Evolutionary conservation across 2,113 vertebrate species (phyloP), one percentile per base, ranked within the genome.

Genomic region (Tachycineta bicolor): DNA sequence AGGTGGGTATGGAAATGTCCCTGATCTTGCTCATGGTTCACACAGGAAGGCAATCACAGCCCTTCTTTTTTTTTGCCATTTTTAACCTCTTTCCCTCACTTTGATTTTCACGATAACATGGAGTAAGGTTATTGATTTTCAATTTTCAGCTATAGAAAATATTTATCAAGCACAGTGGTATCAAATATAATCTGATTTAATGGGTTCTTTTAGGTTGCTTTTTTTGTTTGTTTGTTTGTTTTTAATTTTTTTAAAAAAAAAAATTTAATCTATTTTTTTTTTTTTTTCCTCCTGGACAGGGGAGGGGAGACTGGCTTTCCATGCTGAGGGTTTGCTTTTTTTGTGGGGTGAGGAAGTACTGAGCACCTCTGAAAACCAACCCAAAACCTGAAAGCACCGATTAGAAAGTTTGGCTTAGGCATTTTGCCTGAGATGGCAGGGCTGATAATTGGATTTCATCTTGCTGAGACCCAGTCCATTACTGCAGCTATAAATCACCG

Each of bases 391-490:
- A 89, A 81, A 93, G 69, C 88, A 26, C 80, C 29, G 64, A 55
- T 71, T 28, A 75, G 69, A 87, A 95, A 94, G 88, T 94, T 96
- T 84, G 60, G 53, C 52, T 86, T 19, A 15, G 90, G 56, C 80
- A 0, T 90, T 93, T 86, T 75, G 60, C 88, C 85, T 4, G 89
- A 87, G 93, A 85, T 77, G 79, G 85, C 79, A n/a, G 85, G 53
- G 93, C 88, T 71, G 93, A 75, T 94, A 93, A 93, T 71, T 78
- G 92, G 80, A 89, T 96, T 95, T 87, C 83, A 26, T 47, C 67
- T 88, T 15, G 24, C 88, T 60, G 68, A 88, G 64, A 25, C 50
- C 75, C 76, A 64, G 80, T 56, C 92, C 92, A 87, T 96, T 94
- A 95, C 73, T 24, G 28, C 53, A 75, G 62, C 94, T 14, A 69